Base-by-base conservation (phyloP, 2,113 vertebrate species). In the Hippopotamus amphibius region DNA sequence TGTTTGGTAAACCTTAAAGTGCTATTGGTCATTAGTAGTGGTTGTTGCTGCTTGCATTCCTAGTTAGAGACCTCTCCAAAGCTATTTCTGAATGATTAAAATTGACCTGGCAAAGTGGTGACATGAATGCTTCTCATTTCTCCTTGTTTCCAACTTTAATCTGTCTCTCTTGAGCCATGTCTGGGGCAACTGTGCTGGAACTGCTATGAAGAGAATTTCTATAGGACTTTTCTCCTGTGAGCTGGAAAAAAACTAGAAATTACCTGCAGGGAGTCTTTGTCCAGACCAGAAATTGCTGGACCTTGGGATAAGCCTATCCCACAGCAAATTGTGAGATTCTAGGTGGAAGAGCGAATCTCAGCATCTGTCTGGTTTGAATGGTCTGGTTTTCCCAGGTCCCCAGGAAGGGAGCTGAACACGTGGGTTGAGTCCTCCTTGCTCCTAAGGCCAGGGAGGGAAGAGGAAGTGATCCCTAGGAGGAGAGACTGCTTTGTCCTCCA, bases 111-210 rank as follows among this genome's bases (percentile, higher is more conserved):
- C 43, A 37, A 66, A 28, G 5, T 19, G 26, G 30, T 50, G 14
- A 46, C 41, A 48, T 30, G 61, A 53, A 41, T 37, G 19, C 7
- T 37, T 79, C 55, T 86, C 50, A 86, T 50, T 79, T 80, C 19
- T 88, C 68, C 11, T 92, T 84, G 33, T 76, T 95, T 95, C 41
- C 48, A 69, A 53, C 79, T 96, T 90, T 43, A 43, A 43, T 80
- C n/a, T 81, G 4, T 68, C 19, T 88, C 43, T 93, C 57, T 69
- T 90, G 48, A 87, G 53, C 21, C 63, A 1, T 2, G 2, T 15
- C 41, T 43, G 41, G 0, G 11, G 12, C 22, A 24, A 59, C 28
- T 57, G 19, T 74, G 33, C 30, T 74, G 53, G 22, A 37, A 79
- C 17, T 83, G 50, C 41, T 8, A 19, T 61, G 48, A 79, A 55